phyloP scores from a whole-genome alignment of 2,888 invertebrate genomes.

The Phorcus lineatus region DNA sequence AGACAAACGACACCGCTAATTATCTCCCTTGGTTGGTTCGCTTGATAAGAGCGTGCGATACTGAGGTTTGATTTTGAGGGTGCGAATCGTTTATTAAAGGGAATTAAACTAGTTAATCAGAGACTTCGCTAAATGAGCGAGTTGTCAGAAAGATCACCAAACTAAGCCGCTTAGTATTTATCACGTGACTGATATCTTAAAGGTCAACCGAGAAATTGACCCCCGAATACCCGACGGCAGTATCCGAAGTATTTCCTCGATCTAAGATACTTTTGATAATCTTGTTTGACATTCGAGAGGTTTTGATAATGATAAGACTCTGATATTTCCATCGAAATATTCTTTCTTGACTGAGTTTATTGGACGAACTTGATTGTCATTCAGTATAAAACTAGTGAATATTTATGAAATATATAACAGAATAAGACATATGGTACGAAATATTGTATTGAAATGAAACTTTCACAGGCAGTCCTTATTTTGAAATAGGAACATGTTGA shows the following conservation, averaged over 20 bases:
- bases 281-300: no score
- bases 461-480: no score
- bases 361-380: no score
- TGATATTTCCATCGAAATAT: no score
- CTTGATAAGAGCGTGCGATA: not conserved
- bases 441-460: no score
- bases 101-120: not conserved
- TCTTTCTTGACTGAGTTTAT: no score
- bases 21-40: not conserved
- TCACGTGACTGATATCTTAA: not conserved
- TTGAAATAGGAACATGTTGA: no score
- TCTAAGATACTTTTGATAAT: no score
- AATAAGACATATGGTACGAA: no score
- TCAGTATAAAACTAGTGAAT: no score
- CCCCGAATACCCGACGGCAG: not conserved
- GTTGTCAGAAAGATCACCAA: not conserved
- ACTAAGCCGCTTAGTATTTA: not conserved
- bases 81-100: constrained; percentile 4
- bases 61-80: not conserved
- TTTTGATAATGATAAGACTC: no score
- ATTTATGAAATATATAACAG: no score
- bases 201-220: not conserved
- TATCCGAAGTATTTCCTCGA: not conserved
- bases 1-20: not conserved
- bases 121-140: not conserved